Base-by-base conservation (phyloP, 2,113 vertebrate genomes). In the Tragelaphus imberbis region DNA sequence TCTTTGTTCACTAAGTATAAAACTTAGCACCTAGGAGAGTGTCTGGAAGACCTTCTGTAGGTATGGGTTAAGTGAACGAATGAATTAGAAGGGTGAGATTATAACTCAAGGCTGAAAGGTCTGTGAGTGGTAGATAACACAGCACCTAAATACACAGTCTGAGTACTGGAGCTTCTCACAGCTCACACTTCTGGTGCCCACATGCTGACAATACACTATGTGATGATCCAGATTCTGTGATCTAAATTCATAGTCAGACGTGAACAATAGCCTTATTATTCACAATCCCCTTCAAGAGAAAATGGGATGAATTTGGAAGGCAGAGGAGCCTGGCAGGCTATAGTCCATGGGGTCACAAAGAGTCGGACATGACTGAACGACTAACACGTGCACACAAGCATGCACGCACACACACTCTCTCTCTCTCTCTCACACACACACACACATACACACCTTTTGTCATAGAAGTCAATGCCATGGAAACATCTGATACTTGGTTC, bases 321-420 rank as follows among this genome's bases (percentile, higher is more conserved):
- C 19, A 36, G 9, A 75, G 36, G 68, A 40, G 5, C 68, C 68
- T 75, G 68, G 68, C 0, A 1, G 68, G 68, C 36, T 40, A 75
- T 40, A 40, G 68, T 40, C 68, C 5, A 40, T 23, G 36, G 68
- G 10, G 19, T 40, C 21, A 2, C 68, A 40, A 75, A 75, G 2
- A 75, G 21, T 71, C 1, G 1, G n/a, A 71, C n/a, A 75, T 0
- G 4, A 75, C 36, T 75, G n/a, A 71, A 71, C 1, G 0, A 71
- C n/a, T 71, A 71, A 71, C n/a, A 71, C 0, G 5, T 23, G 17
- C 17, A 36, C 17, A 71, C 0, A 36, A 11, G 16, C 0, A 0
- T 6, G 1, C 61, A 63, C 3, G 0, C 14, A n/a, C 63, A 4
- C 7, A 7, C 30, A 63, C 2, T 1, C 44, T 44, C 44, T 44